Evolutionary conservation across 2,797 vertebrate genomes (phyloP).

Genomic region (Anomalospiza imberbis): DNA sequence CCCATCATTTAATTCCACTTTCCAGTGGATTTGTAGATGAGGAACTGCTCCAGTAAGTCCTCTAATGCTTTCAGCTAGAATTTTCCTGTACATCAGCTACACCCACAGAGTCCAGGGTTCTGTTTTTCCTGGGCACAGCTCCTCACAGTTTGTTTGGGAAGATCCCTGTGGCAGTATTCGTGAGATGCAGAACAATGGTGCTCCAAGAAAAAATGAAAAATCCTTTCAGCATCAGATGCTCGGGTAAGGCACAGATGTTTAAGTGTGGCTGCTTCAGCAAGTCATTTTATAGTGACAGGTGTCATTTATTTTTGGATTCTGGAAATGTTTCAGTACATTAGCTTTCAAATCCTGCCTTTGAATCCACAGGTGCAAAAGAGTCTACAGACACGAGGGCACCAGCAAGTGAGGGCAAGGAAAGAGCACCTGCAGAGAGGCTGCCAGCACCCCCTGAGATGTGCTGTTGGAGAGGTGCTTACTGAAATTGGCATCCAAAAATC

Average conservation of each 20-base stretch:
- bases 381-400: background rate
- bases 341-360: background rate
- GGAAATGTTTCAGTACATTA: conserved; percentile 3
- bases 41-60: background rate
- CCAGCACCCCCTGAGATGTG: background rate
- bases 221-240: background rate
- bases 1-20: conserved; percentile 39
- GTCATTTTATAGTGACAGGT: conserved; percentile 23
- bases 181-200: background rate
- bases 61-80: conserved; percentile 7
- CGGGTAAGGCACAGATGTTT: background rate
- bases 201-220: background rate
- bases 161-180: too few relatives aligned
- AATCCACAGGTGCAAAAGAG: background rate
- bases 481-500: background rate
- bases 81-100: background rate
- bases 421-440: background rate
- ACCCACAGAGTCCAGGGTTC: background rate
- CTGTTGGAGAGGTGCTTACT: background rate
- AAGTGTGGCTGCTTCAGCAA: background rate
- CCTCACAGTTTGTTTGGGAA: background rate
- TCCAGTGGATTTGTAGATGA: background rate
- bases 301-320: conserved; percentile 26
- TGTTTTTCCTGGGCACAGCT: background rate
- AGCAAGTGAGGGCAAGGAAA: background rate